phyloP scores from a whole-genome alignment of 2,113 vertebrate genomes.

The Tetrao urogallus region DNA sequence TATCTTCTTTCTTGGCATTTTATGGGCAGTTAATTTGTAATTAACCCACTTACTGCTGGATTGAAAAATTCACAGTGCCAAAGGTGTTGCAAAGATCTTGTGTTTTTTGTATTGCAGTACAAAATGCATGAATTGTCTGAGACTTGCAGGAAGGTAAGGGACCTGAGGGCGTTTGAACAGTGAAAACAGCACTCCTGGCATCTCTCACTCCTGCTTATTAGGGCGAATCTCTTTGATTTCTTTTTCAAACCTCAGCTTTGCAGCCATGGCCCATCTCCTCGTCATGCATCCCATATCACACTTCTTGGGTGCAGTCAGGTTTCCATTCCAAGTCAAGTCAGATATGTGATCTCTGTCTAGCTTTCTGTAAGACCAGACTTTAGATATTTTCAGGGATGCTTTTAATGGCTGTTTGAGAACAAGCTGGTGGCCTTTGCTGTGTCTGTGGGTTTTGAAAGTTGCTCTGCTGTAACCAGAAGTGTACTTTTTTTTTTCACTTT shows the following conservation, averaged over 20 bases:
- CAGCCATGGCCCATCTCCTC: not conserved
- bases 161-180: not conserved
- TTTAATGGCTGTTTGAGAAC: not conserved
- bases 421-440: not conserved
- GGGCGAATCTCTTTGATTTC: not conserved
- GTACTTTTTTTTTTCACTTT: not conserved
- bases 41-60: not conserved
- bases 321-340: not conserved
- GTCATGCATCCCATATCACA: not conserved
- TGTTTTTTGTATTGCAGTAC: not conserved
- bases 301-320: not conserved
- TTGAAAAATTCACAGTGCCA: not conserved
- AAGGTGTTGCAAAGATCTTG: not conserved
- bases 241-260: not conserved
- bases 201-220: not conserved
- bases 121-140: not conserved
- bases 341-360: not conserved
- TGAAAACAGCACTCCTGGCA: not conserved
- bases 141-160: not conserved
- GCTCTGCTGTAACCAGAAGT: not conserved
- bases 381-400: not conserved
- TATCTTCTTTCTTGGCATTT: not conserved
- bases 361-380: not conserved
- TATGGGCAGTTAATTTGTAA: not conserved
- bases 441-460: not conserved